These are phyloP conservation scores for Acromyrmex charruanus DNA, from an alignment of 1,140 invertebrate genomes.

Conservation along the genomic window DNA sequence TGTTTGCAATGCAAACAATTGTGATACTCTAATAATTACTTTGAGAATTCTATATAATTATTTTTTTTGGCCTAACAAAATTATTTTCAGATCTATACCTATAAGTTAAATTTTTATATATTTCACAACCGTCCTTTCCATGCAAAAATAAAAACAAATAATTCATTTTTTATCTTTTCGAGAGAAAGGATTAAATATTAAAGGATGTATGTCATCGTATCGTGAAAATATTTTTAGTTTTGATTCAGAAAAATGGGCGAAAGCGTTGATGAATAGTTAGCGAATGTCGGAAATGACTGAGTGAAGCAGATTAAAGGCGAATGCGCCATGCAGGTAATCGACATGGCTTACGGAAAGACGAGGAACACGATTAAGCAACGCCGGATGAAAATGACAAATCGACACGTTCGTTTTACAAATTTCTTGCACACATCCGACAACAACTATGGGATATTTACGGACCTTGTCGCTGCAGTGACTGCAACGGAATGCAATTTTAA, in stretches of 20 bases:
- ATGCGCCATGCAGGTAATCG: conserved; percentile 19
- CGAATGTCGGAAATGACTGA: conserved; percentile 21
- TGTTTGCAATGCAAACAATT: too few relatives aligned
- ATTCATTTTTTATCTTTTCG: neutral
- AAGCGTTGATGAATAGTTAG: neutral
- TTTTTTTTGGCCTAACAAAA: too few relatives aligned
- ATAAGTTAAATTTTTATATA: too few relatives aligned
- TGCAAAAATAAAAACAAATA: neutral
- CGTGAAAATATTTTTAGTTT: neutral
- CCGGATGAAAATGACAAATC: conserved; percentile 71
- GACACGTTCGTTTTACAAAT: conserved; percentile 64
- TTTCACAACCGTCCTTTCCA: too few relatives aligned
- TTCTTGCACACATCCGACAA: conserved; percentile 55
- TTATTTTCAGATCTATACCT: too few relatives aligned
- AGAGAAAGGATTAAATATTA: neutral
- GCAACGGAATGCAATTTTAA: conserved; percentile 22
- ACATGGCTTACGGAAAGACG: conserved; percentile 48
- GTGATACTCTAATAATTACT: too few relatives aligned
- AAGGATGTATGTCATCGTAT: neutral
- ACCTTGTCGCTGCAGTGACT: neutral
- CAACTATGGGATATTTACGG: neutral
- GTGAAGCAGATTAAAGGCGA: conserved; percentile 29
- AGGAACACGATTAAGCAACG: conserved; percentile 32
- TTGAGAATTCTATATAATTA: too few relatives aligned
- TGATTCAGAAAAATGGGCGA: neutral